A percentile compares a stretch with the other conserved stretches of the same genome.
These are phyloP conservation scores for Myotis planiceps DNA, from an alignment of 2,797 vertebrate species.

Conservation along the genomic window DNA sequence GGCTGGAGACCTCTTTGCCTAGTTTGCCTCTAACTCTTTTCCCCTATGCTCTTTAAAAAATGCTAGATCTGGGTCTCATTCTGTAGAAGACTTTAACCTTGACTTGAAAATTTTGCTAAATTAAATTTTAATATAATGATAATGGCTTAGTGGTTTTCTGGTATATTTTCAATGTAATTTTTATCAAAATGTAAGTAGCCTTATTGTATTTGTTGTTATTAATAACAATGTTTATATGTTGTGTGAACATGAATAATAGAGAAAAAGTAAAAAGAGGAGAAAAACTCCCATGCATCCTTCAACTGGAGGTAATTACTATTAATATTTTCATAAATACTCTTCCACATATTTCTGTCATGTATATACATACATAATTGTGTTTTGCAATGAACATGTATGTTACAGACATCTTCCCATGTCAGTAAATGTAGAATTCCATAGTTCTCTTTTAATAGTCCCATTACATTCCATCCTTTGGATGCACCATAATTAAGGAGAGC, in stretches of 20 bases:
- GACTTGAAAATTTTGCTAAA: constrained; percentile 55
- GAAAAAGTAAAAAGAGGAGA: background rate
- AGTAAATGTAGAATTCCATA: background rate
- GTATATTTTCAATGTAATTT: constrained; percentile 40
- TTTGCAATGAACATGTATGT: background rate
- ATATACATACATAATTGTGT: background rate
- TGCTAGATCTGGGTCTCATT: background rate
- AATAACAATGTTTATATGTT: background rate
- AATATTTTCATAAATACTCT: constrained; percentile 45
- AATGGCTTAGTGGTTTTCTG: constrained; percentile 47
- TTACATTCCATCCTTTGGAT: background rate
- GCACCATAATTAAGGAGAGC: background rate
- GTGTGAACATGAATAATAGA: constrained; percentile 37
- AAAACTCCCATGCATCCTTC: background rate
- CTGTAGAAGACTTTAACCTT: constrained; percentile 23
- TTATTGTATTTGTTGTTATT: constrained; percentile 39
- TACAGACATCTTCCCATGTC: background rate
- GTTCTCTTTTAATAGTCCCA: background rate
- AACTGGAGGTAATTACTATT: constrained; percentile 14
- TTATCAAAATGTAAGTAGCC: constrained; percentile 28
- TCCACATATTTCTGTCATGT: background rate
- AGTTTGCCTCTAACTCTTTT: background rate
- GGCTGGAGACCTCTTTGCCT: background rate
- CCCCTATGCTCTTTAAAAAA: background rate
- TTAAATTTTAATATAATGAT: constrained; percentile 53